Base-by-base conservation (phyloP, 2,797 vertebrate species). In the Discoglossus pictus region DNA sequence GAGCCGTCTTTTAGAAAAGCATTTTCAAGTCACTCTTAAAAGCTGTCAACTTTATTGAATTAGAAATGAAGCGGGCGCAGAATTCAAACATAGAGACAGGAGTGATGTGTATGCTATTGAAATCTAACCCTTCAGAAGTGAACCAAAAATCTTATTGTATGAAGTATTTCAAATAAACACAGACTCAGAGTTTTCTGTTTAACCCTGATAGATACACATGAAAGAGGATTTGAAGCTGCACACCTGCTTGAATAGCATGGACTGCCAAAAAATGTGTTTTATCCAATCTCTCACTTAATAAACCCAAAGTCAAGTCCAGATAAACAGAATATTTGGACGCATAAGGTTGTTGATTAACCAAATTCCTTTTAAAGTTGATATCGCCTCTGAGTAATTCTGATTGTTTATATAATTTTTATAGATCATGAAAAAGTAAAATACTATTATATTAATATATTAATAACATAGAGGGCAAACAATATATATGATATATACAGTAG, bases 41-140 rank as follows among this genome's bases (percentile, higher is more conserved):
- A 52, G 24, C 50, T 53, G 61, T 64, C 50, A 64, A 34, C 48
- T 64, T 64, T 63, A 34, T 51, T 63, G 61, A 63, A 63, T 52
- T 64, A 64, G 48, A 54, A 64, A 53, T 43, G 50, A 53, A 34
- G 12, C 8, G 17, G 61, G 48, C 34, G 35, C 38, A 53, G 25
- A 24, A 54, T 64, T 64, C 39, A 64, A 52, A 52, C 12, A 52
- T 12, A 11, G 38, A 63, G 36, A 52, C 61, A 63, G 43, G 18
- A 54, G 12, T 64, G 38, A 64, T 42, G 48, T 43, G 17, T 38
- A 42, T 51, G 42, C 31, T 34, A 48, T 21, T 64, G 48, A 52
- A 64, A 53, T 53, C 13, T 43, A 54, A 64, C 23, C 17, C 48
- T 54, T n/a, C 44, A 44, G 17, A 64, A 64, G 25, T 42, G 24